Base-by-base conservation (phyloP, 2,888 invertebrate genomes). In the Lycocerus yunnanus region DNA sequence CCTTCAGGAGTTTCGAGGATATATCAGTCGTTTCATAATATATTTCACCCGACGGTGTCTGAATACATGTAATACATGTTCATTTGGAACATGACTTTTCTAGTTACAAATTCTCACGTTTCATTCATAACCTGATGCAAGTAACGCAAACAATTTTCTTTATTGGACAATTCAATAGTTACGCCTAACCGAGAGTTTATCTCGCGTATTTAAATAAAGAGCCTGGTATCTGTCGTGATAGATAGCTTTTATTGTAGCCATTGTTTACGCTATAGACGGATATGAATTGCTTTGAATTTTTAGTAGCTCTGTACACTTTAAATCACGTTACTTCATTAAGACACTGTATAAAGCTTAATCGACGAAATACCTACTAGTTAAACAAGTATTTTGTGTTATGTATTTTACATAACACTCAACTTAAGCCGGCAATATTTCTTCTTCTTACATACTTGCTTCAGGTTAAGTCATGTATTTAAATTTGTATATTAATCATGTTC, bases 231-330 rank as follows among this genome's bases (percentile, higher is more conserved):
- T 63, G 61, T 63, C 61, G 61, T 63, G 71, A 74, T 63, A 71
- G 65, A 74, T 74, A 63, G 68, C 68, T 71, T 71, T 68, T 71
- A 71, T 71, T 71, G 63, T 18, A 60, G 71, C 74, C 16, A 74
- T 74, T 74, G 71, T 74, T 74, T 74, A 74, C 68, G 68, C 58
- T 68, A 74, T 71, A 58, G 71, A 71, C 71, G 68, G 68, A 74
- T 74, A 74, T 74, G 71, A 71, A 74, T 74, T 74, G 71, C 74
- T 71, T 74, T 74, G 74, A 74, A 74, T 74, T 74, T 74, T 74
- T 74, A 74, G 71, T 74, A 68, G 68, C 63, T 24, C 63, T 71
- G 68, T 74, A 74, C 71, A 58, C 60, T 74, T 68, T 74, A 74
- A 74, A 74, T 74, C 74, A 74, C 71, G 74, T 58, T 20, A 58